A percentile compares a stretch with the other conserved stretches of the same genome.
phyloP scores from a whole-genome alignment of 2,797 vertebrate genomes.

The Rhinichthys osculus region DNA sequence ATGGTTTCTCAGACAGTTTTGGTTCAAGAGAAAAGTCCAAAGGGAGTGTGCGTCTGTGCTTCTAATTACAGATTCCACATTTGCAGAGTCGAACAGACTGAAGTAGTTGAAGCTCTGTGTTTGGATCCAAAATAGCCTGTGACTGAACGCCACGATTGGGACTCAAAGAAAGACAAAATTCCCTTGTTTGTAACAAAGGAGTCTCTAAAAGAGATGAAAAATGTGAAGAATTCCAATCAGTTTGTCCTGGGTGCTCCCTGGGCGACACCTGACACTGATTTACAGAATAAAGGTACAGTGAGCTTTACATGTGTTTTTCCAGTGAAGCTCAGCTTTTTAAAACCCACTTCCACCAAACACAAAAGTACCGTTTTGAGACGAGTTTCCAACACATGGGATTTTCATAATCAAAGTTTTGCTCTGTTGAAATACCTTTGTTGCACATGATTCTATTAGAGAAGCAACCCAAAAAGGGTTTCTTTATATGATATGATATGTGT shows the following conservation, averaged over 20 bases:
- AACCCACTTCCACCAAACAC: neutral
- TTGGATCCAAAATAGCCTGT: constrained; percentile 29
- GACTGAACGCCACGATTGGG: neutral
- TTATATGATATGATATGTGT: neutral
- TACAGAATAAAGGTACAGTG: constrained; percentile 11
- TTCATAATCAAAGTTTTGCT: neutral
- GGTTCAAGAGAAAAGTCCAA: constrained; percentile 1
- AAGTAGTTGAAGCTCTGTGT: constrained; percentile 12
- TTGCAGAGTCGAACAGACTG: constrained; percentile 9
- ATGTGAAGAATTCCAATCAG: constrained; percentile 29
- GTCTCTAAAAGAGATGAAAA: constrained; percentile 2
- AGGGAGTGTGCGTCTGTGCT: constrained; percentile 25
- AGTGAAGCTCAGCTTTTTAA: neutral
- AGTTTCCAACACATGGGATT: neutral
- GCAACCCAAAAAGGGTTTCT: neutral
- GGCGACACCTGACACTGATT: neutral
- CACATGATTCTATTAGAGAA: neutral
- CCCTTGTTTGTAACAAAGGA: constrained; percentile 4
- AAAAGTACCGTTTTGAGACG: neutral
- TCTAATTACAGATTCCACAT: constrained; percentile 35
- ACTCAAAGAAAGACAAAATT: neutral
- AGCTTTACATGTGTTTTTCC: neutral
- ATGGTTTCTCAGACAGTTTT: constrained; percentile 3
- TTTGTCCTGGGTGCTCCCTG: constrained; percentile 9
- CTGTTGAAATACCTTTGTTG: neutral